A percentile compares a stretch with the other conserved stretches of the same genome.
Conservation (phyloP, 2,888 invertebrate species). For the Andrena dorsata region DNA sequence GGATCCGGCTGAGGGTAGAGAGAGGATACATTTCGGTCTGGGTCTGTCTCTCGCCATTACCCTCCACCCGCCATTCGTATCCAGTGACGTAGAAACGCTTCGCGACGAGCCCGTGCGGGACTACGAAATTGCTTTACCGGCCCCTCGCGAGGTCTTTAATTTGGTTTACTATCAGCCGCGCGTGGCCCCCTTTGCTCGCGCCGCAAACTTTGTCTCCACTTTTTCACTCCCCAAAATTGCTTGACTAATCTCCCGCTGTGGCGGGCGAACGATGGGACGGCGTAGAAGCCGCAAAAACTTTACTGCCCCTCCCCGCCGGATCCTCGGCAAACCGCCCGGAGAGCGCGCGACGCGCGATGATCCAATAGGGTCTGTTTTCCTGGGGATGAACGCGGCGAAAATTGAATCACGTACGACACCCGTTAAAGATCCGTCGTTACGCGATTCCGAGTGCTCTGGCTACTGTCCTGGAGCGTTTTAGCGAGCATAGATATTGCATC, state of each 20-base stretch:
- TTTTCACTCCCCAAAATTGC: constrained; percentile 58
- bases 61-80: constrained; percentile 60
- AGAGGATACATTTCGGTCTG: constrained; percentile 44
- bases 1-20: background rate
- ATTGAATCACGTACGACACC: background rate
- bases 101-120: constrained; percentile 57
- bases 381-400: background rate
- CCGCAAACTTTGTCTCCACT: constrained; percentile 64
- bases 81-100: constrained; percentile 67
- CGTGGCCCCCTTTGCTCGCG: constrained; percentile 32
- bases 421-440: too few relatives aligned
- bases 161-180: constrained; percentile 67
- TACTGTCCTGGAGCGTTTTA: too few relatives aligned
- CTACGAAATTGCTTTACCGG: constrained; percentile 74
- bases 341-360: background rate
- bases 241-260: constrained; percentile 44
- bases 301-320: background rate
- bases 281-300: constrained; percentile 1
- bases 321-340: background rate
- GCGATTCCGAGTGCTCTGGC: too few relatives aligned
- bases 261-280: background rate
- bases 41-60: constrained; percentile 66
- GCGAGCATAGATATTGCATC: too few relatives aligned
- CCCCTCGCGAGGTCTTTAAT: constrained; percentile 71
- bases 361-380: background rate